Percentiles rank a stretch among this genome's conserved stretches.
phyloP scores from a whole-genome alignment of 2,113 vertebrate genomes.

The Electrona antarctica region DNA sequence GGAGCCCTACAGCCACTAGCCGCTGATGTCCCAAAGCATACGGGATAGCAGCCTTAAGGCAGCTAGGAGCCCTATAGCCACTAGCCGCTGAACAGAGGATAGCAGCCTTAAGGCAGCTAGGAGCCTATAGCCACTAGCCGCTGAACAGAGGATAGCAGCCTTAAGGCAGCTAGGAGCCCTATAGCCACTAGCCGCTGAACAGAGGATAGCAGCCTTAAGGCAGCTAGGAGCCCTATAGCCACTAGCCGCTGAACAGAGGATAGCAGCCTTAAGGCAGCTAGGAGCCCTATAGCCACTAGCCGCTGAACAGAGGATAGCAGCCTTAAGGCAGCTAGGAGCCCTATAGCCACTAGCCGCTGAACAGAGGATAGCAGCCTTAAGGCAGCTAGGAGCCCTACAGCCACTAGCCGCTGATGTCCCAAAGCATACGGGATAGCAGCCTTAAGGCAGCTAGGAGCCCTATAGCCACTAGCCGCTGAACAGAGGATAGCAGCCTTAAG shows the following conservation, averaged over 20 bases:
- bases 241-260: conserved; percentile 4
- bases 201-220: neutral
- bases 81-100: conserved; percentile 6
- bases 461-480: conserved; percentile 7
- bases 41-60: neutral
- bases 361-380: neutral
- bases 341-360: conserved; percentile 7
- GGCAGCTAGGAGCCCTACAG: neutral
- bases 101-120: neutral
- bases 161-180: neutral
- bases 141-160: neutral
- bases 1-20: neutral
- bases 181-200: conserved; percentile 7
- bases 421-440: neutral
- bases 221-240: neutral
- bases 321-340: neutral
- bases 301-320: neutral
- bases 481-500: neutral
- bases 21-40: conserved; percentile 11
- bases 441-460: neutral
- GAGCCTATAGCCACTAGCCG: conserved; percentile 1
- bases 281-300: neutral
- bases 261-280: neutral
- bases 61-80: neutral
- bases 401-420: conserved; percentile 18